Percentiles rank a stretch among this genome's conserved stretches.
phyloP scores from a whole-genome alignment of 2,113 vertebrate genomes.

The Heterotilapia buettikoferi region DNA sequence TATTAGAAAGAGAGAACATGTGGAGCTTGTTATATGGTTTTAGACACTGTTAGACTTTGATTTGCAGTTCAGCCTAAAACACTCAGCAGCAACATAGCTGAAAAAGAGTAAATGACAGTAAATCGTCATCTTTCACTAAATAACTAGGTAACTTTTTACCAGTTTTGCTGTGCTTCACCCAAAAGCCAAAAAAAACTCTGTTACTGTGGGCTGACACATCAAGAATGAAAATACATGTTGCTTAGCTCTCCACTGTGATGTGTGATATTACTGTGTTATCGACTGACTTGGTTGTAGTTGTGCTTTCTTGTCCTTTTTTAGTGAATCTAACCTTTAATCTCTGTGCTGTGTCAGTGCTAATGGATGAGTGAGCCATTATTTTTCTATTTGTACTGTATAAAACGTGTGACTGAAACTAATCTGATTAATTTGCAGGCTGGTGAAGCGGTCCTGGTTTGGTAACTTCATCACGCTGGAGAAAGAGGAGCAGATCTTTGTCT shows the following conservation, averaged over 20 bases:
- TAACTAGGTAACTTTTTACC: neutral
- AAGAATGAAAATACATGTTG: neutral
- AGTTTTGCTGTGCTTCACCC: neutral
- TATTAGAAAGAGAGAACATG: neutral
- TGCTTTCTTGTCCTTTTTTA: neutral
- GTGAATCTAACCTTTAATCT: neutral
- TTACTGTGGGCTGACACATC: neutral
- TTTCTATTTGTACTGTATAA: neutral
- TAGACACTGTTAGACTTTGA: neutral
- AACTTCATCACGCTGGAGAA: constrained; percentile 91
- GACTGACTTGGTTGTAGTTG: neutral
- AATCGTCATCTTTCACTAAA: neutral
- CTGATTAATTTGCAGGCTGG: constrained; percentile 69
- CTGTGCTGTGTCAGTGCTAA: neutral
- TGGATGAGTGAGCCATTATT: neutral
- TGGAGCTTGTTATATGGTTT: neutral
- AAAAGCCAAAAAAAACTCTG: neutral
- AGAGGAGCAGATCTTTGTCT: constrained; percentile 89
- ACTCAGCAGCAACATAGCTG: neutral
- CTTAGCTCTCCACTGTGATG: neutral
- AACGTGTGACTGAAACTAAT: neutral
- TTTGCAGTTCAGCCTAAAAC: neutral
- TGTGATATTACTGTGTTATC: neutral
- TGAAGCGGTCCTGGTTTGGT: constrained; percentile 92
- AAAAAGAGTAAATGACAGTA: neutral